phyloP scores from a whole-genome alignment of 2,113 vertebrate species.

The Nymphicus hollandicus region DNA sequence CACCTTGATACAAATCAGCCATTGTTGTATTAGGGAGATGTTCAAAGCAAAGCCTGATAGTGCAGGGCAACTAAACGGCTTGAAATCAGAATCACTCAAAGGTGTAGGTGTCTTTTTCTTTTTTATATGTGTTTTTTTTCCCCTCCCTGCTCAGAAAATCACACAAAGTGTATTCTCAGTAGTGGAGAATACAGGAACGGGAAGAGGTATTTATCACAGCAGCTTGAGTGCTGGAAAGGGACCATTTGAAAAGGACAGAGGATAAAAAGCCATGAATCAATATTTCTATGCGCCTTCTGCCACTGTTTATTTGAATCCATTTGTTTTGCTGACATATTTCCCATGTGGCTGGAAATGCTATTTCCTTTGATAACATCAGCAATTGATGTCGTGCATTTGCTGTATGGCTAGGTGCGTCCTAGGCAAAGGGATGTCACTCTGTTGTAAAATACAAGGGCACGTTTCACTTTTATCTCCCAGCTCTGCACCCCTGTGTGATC shows the following conservation, averaged over 20 bases:
- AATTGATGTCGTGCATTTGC: slow-evolving; percentile 1
- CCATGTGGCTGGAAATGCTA: slow-evolving; percentile 44
- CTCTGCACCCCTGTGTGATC: neutral
- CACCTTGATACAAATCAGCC: neutral
- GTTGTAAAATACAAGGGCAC: neutral
- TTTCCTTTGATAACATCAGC: slow-evolving; percentile 63
- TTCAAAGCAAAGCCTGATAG: neutral
- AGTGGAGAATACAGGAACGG: neutral
- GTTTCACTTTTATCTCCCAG: neutral
- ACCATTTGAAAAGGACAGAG: slow-evolving; percentile 43
- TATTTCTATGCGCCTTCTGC: slow-evolving; percentile 22
- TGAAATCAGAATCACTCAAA: neutral
- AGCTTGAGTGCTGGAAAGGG: slow-evolving; percentile 16
- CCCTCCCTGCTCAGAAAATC: neutral
- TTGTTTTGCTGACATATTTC: slow-evolving; percentile 68
- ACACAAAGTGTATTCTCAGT: neutral
- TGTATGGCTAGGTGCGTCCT: neutral
- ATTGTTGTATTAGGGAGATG: neutral
- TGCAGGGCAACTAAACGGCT: neutral
- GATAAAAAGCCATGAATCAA: slow-evolving; percentile 58
- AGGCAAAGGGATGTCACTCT: neutral
- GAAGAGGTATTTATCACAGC: slow-evolving; percentile 26
- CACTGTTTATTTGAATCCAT: slow-evolving; percentile 56
- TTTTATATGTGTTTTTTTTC: neutral
- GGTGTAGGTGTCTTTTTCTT: neutral